Percentiles rank a stretch among this genome's conserved stretches.
These are phyloP conservation scores for Megalops cyprinoides DNA, from an alignment of 2,797 vertebrate species.

Conservation along the genomic window DNA sequence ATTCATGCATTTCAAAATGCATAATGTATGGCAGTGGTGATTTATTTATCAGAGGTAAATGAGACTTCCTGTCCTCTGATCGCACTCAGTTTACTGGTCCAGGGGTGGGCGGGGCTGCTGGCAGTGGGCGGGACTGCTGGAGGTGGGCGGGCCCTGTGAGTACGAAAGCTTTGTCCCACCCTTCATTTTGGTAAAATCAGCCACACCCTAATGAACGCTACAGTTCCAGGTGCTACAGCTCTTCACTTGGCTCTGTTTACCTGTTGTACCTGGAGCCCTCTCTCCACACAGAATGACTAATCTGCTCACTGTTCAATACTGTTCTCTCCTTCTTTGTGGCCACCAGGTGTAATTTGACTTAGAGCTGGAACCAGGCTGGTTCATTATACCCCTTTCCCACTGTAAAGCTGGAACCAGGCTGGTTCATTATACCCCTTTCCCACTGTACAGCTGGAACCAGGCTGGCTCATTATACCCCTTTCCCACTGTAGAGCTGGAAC, in stretches of 20 bases:
- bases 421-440: too few species aligned
- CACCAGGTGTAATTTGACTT: slow-evolving; percentile 39
- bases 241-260: background rate
- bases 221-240: background rate
- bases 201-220: background rate
- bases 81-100: slow-evolving; percentile 42
- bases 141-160: too few species aligned
- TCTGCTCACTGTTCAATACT: slow-evolving; percentile 32
- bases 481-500: background rate
- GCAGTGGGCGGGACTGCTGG: too few species aligned
- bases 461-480: too few species aligned
- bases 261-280: background rate
- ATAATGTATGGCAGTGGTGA: slow-evolving; percentile 73
- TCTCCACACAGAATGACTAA: slow-evolving; percentile 29
- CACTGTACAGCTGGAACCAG: too few species aligned
- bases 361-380: too few species aligned
- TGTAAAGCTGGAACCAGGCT: too few species aligned
- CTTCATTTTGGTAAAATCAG: background rate
- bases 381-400: too few species aligned
- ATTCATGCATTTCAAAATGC: slow-evolving; percentile 61
- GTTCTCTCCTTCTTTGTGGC: slow-evolving; percentile 31
- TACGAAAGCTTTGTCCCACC: background rate
- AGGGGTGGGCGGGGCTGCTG: too few species aligned
- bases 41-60: slow-evolving; percentile 76
- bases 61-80: slow-evolving; percentile 56